A percentile compares a stretch with the other conserved stretches of the same genome.
These are phyloP conservation scores for Canis aureus DNA, from an alignment of 2,113 vertebrate species.

Conservation along the genomic window DNA sequence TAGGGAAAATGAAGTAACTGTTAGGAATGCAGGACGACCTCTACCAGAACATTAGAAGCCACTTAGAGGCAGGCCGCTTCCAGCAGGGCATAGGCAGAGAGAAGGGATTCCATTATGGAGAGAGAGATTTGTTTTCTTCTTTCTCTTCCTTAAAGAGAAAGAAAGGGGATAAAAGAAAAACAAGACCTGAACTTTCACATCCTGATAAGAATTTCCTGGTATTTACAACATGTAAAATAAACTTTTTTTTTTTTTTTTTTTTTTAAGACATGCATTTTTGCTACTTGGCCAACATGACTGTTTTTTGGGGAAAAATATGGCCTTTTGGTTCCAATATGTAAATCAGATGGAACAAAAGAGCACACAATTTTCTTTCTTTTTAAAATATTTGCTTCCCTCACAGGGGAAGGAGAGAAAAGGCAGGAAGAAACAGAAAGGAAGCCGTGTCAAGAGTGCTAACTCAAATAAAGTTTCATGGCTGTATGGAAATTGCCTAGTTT, in stretches of 20 bases:
- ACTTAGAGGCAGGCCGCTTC: not conserved
- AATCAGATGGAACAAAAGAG: conserved; percentile 60
- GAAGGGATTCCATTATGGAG: conserved; percentile 2
- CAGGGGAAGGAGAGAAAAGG: conserved; percentile 51
- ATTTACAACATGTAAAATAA: conserved; percentile 71
- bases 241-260: not conserved
- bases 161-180: conserved; percentile 68
- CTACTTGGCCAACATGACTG: not conserved
- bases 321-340: conserved; percentile 56
- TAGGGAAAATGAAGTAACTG: conserved; percentile 44
- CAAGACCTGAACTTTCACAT: conserved; percentile 67
- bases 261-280: conserved; percentile 50
- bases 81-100: not conserved
- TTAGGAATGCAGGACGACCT: conserved; percentile 36
- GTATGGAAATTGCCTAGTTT: not conserved
- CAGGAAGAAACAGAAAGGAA: conserved; percentile 53
- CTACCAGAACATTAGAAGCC: not conserved
- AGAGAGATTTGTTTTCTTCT: conserved; percentile 53
- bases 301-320: not conserved
- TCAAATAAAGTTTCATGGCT: not conserved
- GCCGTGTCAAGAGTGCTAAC: not conserved
- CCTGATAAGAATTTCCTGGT: conserved; percentile 76
- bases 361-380: conserved; percentile 56
- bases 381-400: conserved; percentile 59
- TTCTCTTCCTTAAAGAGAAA: conserved; percentile 46